Percentiles rank a stretch among this genome's conserved stretches.
These are phyloP conservation scores for Gallinago nigripennis DNA, from an alignment of 2,797 vertebrate species.

Conservation along the genomic window DNA sequence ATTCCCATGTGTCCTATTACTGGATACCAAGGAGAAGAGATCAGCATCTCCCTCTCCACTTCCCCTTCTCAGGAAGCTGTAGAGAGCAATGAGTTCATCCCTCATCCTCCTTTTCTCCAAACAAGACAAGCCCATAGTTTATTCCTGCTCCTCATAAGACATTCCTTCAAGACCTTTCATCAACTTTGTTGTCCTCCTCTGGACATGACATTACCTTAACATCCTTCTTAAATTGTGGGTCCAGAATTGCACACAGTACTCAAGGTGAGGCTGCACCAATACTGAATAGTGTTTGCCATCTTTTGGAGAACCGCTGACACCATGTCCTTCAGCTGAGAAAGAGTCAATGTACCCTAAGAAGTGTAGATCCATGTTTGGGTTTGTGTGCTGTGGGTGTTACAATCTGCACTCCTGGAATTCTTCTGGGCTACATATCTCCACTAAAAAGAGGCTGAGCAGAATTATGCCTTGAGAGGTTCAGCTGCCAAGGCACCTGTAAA, in stretches of 20 bases:
- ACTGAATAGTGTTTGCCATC: neutral
- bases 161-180: no score
- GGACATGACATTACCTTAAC: no score
- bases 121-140: neutral
- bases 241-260: no score
- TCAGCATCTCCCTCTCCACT: no score
- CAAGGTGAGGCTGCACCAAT: no score
- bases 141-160: no score
- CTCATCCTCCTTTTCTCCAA: neutral
- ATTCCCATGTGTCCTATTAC: neutral
- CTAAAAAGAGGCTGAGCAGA: neutral
- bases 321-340: neutral
- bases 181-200: no score
- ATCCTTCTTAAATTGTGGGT: no score
- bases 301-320: neutral
- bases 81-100: neutral
- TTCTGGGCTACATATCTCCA: rapidly evolving
- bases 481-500: neutral
- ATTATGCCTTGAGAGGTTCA: neutral
- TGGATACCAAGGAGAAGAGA: neutral
- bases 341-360: neutral
- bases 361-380: neutral
- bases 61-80: neutral
- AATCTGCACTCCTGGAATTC: neutral
- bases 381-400: neutral